A percentile compares a stretch with the other conserved stretches of the same genome.
Conservation (phyloP, 1,140 invertebrate genomes). For the Platorchestia sp. region DNA sequence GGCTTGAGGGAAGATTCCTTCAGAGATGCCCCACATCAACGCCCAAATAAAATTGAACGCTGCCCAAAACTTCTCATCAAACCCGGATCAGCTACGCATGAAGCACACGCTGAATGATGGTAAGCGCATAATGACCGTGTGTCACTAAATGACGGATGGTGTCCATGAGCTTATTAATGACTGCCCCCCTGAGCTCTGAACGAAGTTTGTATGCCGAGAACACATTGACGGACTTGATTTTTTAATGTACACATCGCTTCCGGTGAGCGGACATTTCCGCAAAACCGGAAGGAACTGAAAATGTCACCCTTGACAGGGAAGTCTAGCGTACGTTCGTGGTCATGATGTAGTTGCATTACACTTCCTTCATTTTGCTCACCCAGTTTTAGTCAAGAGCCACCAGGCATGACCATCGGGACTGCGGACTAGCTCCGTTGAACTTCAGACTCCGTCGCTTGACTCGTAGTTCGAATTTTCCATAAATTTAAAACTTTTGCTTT, state of each 20-base stretch:
- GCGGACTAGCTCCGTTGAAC: too few species aligned
- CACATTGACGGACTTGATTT: neutral
- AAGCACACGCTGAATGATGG: neutral
- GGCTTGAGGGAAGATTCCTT: constrained; percentile 36
- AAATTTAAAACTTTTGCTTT: too few species aligned
- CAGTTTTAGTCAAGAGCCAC: too few species aligned
- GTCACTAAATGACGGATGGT: neutral
- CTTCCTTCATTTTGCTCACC: too few species aligned
- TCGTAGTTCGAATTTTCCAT: too few species aligned
- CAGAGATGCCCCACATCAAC: constrained; percentile 44
- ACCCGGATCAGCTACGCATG: neutral
- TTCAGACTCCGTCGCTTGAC: too few species aligned
- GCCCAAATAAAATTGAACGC: constrained; percentile 11
- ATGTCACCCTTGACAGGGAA: too few species aligned
- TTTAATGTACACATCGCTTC: neutral
- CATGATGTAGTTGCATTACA: too few species aligned
- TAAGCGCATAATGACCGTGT: neutral
- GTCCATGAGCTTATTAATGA: neutral
- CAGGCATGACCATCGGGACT: too few species aligned
- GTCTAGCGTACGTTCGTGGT: too few species aligned
- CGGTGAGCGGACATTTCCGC: too few species aligned
- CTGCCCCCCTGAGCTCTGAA: neutral
- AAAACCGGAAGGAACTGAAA: too few species aligned
- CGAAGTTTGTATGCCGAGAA: neutral
- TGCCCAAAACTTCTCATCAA: neutral